phyloP scores from a whole-genome alignment of 2,113 vertebrate genomes.

The Oryzias melastigma region DNA sequence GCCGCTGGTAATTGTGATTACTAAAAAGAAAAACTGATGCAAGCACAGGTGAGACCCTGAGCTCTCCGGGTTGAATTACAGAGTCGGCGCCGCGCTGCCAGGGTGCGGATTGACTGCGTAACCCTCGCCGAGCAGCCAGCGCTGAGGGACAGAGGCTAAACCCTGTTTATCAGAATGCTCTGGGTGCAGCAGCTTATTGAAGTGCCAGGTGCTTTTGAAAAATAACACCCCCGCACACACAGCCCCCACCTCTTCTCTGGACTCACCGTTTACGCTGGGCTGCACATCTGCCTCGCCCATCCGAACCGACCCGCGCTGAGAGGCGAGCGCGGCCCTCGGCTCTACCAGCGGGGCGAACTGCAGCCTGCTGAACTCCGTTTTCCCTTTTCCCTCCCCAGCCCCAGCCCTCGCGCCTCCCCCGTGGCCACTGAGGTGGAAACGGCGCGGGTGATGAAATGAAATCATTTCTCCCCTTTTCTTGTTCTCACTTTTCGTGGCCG shows the following conservation, averaged over 20 bases:
- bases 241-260: background rate
- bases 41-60: constrained; percentile 30
- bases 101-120: constrained; percentile 38
- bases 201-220: constrained; percentile 65
- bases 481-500: constrained; percentile 37
- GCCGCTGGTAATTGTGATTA: constrained; percentile 50
- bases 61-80: constrained; percentile 40
- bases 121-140: constrained; percentile 35
- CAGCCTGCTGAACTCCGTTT: constrained; percentile 68
- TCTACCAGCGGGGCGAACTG: constrained; percentile 63
- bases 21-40: constrained; percentile 25
- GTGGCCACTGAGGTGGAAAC: constrained; percentile 74
- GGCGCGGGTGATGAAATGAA: constrained; percentile 67
- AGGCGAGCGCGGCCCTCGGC: constrained; percentile 48
- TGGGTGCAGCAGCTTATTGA: constrained; percentile 69
- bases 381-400: constrained; percentile 15
- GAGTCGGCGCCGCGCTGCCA: constrained; percentile 40
- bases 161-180: constrained; percentile 67
- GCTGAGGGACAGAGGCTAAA: constrained; percentile 52
- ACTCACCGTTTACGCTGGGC: constrained; percentile 11
- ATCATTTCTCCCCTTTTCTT: constrained; percentile 44
- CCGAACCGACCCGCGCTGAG: constrained; percentile 29
- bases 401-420: constrained; percentile 50
- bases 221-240: constrained; percentile 39
- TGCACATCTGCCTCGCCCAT: constrained; percentile 10